Evolutionary conservation across 92 coral and sea anemone species (phyloP).

Genomic region (Porites evermanni): DNA sequence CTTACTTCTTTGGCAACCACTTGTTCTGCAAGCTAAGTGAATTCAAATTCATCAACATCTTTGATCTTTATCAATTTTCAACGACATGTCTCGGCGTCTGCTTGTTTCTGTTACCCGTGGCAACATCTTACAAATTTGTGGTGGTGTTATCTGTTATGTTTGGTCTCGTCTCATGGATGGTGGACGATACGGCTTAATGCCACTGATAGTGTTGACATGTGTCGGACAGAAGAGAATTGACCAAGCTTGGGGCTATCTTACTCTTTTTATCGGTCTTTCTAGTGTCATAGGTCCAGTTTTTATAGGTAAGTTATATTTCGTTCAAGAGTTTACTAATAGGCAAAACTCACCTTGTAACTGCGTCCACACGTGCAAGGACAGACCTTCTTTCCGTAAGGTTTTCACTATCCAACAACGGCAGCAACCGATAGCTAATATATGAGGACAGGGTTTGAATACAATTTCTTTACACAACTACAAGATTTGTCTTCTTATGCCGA

Average conservation of each 20-base stretch:
- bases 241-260: conserved; percentile 45
- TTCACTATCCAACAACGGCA: no score
- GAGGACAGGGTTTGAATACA: no score
- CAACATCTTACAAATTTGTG: conserved; percentile 26
- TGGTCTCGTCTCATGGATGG: conserved; percentile 71
- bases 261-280: conserved; percentile 1
- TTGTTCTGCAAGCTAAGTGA: conserved; percentile 52
- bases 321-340: no score
- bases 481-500: no score
- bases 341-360: no score
- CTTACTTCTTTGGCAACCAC: conserved; percentile 53
- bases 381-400: no score
- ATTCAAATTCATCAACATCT: conserved; percentile 28
- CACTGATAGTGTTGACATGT: conserved; percentile 48
- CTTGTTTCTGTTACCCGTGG: conserved; percentile 24
- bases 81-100: conserved; percentile 39
- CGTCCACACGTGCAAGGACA: no score
- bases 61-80: conserved; percentile 39
- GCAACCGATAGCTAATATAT: no score
- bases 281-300: conserved; percentile 24
- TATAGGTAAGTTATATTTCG: conserved; percentile 15
- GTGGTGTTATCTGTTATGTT: conserved; percentile 37
- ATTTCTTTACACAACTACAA: no score
- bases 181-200: conserved; percentile 34
- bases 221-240: conserved; percentile 28